These are phyloP conservation scores for Protosalanx chinensis DNA, from an alignment of 2,797 vertebrate species.

Conservation along the genomic window DNA sequence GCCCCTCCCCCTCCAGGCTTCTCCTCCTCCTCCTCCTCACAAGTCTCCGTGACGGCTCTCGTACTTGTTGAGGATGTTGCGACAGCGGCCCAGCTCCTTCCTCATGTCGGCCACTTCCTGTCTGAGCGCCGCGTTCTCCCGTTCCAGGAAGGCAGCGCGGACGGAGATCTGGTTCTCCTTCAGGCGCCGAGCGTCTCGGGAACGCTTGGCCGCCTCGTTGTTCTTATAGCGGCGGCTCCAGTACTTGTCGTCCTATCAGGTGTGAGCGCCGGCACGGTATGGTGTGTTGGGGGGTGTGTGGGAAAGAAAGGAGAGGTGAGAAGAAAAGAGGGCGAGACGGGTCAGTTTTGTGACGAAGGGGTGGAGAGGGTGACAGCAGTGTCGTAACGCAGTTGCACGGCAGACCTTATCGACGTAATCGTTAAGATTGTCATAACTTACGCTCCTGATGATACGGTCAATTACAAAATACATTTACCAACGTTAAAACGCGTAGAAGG, in stretches of 20 bases:
- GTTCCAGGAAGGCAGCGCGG: constrained; percentile 89
- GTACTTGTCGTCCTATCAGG: constrained; percentile 85
- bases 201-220: constrained; percentile 90
- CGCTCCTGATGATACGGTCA: too few species aligned
- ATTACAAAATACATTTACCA: background rate
- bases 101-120: constrained; percentile 88
- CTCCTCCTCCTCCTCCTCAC: constrained; percentile 57
- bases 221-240: constrained; percentile 88
- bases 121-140: constrained; percentile 84
- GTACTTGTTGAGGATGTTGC: constrained; percentile 84
- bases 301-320: constrained; percentile 12
- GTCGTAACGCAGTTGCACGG: background rate
- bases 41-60: constrained; percentile 86
- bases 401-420: too few species aligned
- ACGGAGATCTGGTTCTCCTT: constrained; percentile 96
- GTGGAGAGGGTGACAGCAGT: background rate
- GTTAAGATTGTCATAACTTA: too few species aligned
- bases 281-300: constrained; percentile 49
- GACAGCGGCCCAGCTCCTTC: constrained; percentile 87
- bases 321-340: constrained; percentile 33
- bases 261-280: constrained; percentile 8
- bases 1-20: too few species aligned
- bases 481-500: too few species aligned
- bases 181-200: constrained; percentile 86
- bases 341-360: constrained; percentile 47